Percentiles rank a stretch among this genome's conserved stretches.
Conservation (phyloP, 2,888 invertebrate species). For the Furcula furcula region DNA sequence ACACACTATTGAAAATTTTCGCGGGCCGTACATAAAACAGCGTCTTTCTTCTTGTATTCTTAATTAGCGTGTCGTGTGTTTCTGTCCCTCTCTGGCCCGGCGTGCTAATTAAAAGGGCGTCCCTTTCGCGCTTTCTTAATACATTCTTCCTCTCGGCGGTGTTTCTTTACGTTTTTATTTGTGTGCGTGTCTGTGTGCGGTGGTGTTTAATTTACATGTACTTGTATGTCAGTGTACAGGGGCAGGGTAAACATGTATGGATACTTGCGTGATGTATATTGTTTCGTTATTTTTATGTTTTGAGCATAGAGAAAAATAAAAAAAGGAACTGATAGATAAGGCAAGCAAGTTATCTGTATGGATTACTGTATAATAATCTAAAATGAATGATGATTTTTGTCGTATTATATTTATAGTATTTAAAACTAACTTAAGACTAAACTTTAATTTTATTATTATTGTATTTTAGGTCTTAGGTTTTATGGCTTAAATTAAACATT, state of each 20-base stretch:
- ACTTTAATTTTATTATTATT: too few species aligned
- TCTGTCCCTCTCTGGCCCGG: slow-evolving; percentile 64
- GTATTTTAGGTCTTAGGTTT: too few species aligned
- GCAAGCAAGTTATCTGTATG: too few species aligned
- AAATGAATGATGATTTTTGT: too few species aligned
- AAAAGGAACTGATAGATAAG: too few species aligned
- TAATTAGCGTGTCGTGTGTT: slow-evolving; percentile 83
- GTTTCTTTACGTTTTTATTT: slow-evolving; percentile 82
- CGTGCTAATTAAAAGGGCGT: slow-evolving; percentile 75
- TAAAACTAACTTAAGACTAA: too few species aligned
- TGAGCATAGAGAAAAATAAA: too few species aligned
- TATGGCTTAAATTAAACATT: too few species aligned
- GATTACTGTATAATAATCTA: too few species aligned
- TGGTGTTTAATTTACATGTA: slow-evolving; percentile 82
- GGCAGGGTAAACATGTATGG: slow-evolving; percentile 36
- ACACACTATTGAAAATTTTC: slow-evolving; percentile 55
- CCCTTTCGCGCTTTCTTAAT: slow-evolving; percentile 81
- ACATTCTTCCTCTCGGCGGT: slow-evolving; percentile 81
- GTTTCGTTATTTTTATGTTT: too few species aligned
- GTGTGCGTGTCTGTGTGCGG: slow-evolving; percentile 81
- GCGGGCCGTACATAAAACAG: slow-evolving; percentile 72
- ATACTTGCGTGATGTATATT: too few species aligned
- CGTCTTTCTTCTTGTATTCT: slow-evolving; percentile 86
- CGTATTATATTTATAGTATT: too few species aligned
- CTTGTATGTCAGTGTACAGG: slow-evolving; percentile 77